Evolutionary conservation across 2,113 vertebrate species (phyloP), one percentile per base, ranked within the genome.

Genomic region (Corythaeola cristata): DNA sequence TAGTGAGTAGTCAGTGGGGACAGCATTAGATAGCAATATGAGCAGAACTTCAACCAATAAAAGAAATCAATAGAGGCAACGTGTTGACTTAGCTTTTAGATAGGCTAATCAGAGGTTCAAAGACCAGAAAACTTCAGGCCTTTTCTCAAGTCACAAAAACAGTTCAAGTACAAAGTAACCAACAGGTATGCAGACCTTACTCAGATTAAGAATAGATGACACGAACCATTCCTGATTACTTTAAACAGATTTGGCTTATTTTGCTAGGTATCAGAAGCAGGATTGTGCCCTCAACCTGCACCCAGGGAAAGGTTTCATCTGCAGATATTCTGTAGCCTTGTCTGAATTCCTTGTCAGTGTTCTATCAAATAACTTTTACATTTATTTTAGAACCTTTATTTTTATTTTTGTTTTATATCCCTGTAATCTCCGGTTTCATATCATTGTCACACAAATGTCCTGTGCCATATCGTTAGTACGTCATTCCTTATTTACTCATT

Each of bases 401-500:
- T 90, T 39, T 58, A 13, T 39, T 86, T 73, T 66, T 8, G 30
- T 66, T 81, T 47, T 33, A 33, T 33, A 85, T 35, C 44, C 20
- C 56, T 82, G 17, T 87, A 59, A 91, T 75, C 81, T 93, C 44
- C 1, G 14, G 56, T 50, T 76, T 87, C 56, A 8, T 44, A 24
- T 26, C 47, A n/a, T 15, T 39, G 60, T 39, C 85, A 93, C 73
- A 74, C 30, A 67, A 59, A 74, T 59, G 47, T 87, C 73, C 73
- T 37, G 30, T 37, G 64, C 68, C 41, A 8, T 66, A 39, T 16
- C 11, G 0, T 39, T 44, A 88, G 63, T 35, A 66, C 0, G 0
- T 32, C 52, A 30, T 11, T 80, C 72, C 64, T 74, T 74, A 59
- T 71, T 73, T 81, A 41, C 53, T 72, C 50, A 30, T 22, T 52